These are phyloP conservation scores for Tridacna crocea DNA, from an alignment of 2,888 invertebrate genomes.

Conservation along the genomic window DNA sequence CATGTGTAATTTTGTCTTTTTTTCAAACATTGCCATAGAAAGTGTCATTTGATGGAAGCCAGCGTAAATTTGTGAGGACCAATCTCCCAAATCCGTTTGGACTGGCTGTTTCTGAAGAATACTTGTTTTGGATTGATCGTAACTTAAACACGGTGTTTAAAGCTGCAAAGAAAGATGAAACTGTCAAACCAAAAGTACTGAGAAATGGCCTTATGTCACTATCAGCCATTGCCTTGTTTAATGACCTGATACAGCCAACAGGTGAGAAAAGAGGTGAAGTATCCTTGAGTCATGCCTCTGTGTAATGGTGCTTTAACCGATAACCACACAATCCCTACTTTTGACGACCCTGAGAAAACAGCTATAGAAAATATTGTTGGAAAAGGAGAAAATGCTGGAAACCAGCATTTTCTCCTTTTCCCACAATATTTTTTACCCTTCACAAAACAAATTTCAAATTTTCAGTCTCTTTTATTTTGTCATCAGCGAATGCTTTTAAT, in stretches of 20 bases:
- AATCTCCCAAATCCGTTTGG: conserved; percentile 97
- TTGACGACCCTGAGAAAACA: no score
- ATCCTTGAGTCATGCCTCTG: no score
- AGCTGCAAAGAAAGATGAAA: conserved; percentile 87
- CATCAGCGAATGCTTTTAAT: no score
- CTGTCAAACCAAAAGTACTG: conserved; percentile 88
- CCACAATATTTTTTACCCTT: no score
- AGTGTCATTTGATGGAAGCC: conserved; percentile 82
- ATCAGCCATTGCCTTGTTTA: conserved; percentile 96
- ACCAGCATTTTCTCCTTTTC: no score
- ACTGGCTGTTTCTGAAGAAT: conserved; percentile 92
- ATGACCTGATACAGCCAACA: conserved; percentile 92
- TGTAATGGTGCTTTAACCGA: no score
- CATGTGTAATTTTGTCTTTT: no score
- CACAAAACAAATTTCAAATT: no score
- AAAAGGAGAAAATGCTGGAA: no score
- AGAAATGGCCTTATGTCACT: conserved; percentile 93
- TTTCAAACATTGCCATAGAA: conserved; percentile 70
- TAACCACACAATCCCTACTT: no score
- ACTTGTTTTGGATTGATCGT: conserved; percentile 97
- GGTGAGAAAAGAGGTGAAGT: conserved; percentile 52
- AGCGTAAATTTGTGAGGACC: conserved; percentile 89
- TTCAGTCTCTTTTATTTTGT: no score
- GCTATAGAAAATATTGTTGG: no score
- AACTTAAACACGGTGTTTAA: conserved; percentile 89